Base-by-base conservation (phyloP, 1,140 invertebrate species). In the Maniola jurtina region DNA sequence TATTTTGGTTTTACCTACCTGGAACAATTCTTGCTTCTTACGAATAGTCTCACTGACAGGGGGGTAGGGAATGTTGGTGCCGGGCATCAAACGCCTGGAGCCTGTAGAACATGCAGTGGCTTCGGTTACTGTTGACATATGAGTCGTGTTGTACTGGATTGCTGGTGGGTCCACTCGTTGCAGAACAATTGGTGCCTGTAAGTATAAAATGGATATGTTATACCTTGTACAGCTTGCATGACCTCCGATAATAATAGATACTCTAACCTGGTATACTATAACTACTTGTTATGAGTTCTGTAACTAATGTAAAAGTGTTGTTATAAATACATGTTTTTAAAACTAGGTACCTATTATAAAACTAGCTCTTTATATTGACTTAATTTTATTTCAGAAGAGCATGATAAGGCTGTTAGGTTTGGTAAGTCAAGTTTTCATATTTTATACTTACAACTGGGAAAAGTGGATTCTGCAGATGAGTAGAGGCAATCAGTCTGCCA, bases 391-490 rank as follows among this genome's bases (percentile, higher is more conserved):
- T 5, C 8, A 42, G 6, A 8, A 52, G 15, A 5, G 48, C 6
- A 52, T 25, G 25, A 25, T 25, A 15, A 1, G 48, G 7, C n/a
- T n/a, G n/a, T 52, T 25, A 55, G 52, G 52, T 50, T 50, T 10
- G 48, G 48, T 50, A 50, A 5, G 16, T 10, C 14, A 47, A 11
- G 9, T 9, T 11, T 45, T 5, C 42, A 45, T 47, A 48, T 34
- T 15, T n/a, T 59, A 57, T 79, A 85, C 85, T 78, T 81, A 90
- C 88, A 80, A 90, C 75, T 34, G 86, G 86, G 68, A 86, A 88
- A 16, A 89, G 79, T 72, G 86, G 86, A 42, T 67, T 78, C 63
- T 90, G 88, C 54, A 90, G 64, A 66, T 88, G 71, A 55, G 78
- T 75, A 52, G 88, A 72, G 55, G 83, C 76, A 34, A 90, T 78